A percentile compares a stretch with the other conserved stretches of the same genome.
phyloP scores from a whole-genome alignment of 2,797 vertebrate species.

The Lacerta viridis region DNA sequence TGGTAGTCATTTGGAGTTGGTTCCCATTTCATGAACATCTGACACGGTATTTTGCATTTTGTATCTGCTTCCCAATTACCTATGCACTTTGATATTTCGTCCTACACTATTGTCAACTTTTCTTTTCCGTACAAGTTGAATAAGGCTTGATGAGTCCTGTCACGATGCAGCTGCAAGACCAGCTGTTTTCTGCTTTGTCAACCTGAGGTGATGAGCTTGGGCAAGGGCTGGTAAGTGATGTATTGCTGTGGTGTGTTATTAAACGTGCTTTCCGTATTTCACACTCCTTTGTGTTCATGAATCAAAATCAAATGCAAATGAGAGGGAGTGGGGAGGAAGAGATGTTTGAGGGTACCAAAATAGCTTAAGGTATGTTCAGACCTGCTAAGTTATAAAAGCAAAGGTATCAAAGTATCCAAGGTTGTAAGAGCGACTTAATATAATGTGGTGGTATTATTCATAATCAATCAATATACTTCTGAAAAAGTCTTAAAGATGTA shows the following conservation, averaged over 20 bases:
- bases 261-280: conserved; percentile 10
- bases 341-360: conserved; percentile 4
- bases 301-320: conserved; percentile 10
- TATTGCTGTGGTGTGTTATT: neutral
- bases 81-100: conserved; percentile 39
- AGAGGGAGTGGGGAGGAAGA: neutral
- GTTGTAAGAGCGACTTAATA: conserved; percentile 55
- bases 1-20: neutral
- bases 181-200: conserved; percentile 30
- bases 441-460: conserved; percentile 56
- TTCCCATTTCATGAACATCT: conserved; percentile 10
- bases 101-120: conserved; percentile 22
- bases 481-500: conserved; percentile 52
- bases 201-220: neutral
- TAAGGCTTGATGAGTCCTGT: conserved; percentile 18
- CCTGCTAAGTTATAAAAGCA: conserved; percentile 43
- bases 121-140: conserved; percentile 15
- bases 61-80: conserved; percentile 12
- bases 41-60: conserved; percentile 16
- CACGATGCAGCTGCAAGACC: conserved; percentile 35
- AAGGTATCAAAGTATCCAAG: conserved; percentile 45
- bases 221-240: neutral
- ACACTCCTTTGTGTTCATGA: conserved; percentile 6
- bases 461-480: conserved; percentile 63
- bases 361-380: conserved; percentile 41